A percentile compares a stretch with the other conserved stretches of the same genome.
These are phyloP conservation scores for Mirounga angustirostris DNA, from an alignment of 2,113 vertebrate genomes.

Conservation along the genomic window DNA sequence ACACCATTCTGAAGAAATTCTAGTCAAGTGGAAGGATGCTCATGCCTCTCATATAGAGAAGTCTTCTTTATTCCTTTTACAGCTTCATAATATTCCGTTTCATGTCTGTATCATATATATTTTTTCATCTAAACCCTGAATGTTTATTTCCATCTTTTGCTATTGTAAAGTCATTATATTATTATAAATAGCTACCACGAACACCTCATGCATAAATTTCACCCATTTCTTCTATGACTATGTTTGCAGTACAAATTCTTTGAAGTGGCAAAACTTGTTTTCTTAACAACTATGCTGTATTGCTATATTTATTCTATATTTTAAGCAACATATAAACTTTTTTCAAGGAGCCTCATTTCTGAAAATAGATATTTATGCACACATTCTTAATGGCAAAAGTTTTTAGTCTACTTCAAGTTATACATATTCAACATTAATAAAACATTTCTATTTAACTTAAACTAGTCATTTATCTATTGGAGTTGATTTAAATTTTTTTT, in stretches of 20 bases:
- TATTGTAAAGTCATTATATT: neutral
- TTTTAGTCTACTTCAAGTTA: conserved; percentile 27
- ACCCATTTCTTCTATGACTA: neutral
- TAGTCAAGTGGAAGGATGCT: neutral
- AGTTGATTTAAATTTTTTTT: neutral
- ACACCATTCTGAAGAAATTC: neutral
- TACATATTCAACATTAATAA: conserved; percentile 30
- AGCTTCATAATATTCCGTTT: neutral
- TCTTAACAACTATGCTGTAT: neutral
- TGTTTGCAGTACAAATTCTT: conserved; percentile 38
- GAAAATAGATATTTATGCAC: conserved; percentile 35
- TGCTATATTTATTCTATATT: neutral
- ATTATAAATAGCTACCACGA: conserved; percentile 16
- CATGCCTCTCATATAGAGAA: neutral
- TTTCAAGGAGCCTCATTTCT: conserved; percentile 22
- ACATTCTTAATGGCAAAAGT: neutral
- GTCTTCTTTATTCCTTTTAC: neutral
- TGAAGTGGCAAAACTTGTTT: conserved; percentile 41
- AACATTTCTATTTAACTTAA: conserved; percentile 47
- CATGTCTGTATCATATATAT: neutral
- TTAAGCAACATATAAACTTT: conserved; percentile 25
- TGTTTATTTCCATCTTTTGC: conserved; percentile 29
- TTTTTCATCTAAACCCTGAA: conserved; percentile 10
- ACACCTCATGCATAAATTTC: conserved; percentile 15
- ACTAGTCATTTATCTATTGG: neutral